Conservation (phyloP, 2,888 invertebrate genomes). For the Tenthredo livida region DNA sequence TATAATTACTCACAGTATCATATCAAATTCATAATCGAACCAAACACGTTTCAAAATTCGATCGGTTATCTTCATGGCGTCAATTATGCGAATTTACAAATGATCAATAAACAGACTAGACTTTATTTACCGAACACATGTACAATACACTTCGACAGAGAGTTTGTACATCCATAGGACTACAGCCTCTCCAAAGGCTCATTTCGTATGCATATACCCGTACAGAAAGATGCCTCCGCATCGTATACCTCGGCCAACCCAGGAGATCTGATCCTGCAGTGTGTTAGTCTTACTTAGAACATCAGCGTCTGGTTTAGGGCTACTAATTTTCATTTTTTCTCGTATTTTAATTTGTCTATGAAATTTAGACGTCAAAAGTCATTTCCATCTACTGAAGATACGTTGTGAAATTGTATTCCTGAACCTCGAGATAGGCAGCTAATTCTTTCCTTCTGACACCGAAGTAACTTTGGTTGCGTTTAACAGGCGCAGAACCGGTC, state of each 20-base stretch:
- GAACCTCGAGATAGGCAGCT: conserved; percentile 26
- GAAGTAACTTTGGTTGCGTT: conserved; percentile 16
- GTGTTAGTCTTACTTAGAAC: neutral
- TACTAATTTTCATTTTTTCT: neutral
- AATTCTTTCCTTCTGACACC: neutral
- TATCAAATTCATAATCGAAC: neutral
- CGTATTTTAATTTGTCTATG: neutral
- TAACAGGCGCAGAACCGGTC: conserved; percentile 19
- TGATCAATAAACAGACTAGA: neutral
- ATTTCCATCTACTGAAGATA: neutral
- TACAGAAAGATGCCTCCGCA: neutral
- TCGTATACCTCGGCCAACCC: neutral
- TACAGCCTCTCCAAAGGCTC: neutral
- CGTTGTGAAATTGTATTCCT: neutral
- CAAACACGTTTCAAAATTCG: neutral
- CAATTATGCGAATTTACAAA: neutral
- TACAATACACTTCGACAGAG: neutral
- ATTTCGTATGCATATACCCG: neutral
- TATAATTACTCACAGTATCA: neutral
- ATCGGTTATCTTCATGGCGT: neutral
- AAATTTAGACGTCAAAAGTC: neutral
- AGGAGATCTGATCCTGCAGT: neutral
- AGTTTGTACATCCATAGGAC: conserved; percentile 6
- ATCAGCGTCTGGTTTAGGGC: neutral
- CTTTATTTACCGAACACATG: neutral